Evolutionary conservation across 30 jellyfish, hydroid and myxozoan species (phyloP).

Genomic region (Aurelia sp.): DNA sequence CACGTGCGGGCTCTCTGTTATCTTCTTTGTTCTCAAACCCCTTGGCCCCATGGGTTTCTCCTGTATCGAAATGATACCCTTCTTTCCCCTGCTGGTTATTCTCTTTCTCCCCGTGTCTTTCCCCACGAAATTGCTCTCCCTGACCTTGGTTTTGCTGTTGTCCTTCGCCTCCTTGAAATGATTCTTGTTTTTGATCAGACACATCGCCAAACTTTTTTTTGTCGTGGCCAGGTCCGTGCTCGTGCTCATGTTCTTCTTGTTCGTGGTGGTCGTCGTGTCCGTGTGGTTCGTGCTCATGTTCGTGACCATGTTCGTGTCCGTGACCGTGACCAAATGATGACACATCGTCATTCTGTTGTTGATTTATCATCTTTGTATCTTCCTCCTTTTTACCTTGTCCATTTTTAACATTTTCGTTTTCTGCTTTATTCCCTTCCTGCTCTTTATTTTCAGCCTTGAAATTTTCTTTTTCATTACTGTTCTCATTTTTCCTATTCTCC

Average conservation of each 20-base stretch:
- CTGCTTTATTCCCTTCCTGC: too few relatives aligned
- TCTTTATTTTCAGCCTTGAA: too few relatives aligned
- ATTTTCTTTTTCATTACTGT: not conserved
- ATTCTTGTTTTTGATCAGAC: slow-evolving; percentile 15
- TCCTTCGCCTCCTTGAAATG: not conserved
- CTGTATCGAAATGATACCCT: slow-evolving; percentile 20
- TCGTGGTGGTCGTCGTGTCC: slow-evolving; percentile 34
- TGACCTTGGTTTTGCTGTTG: not conserved
- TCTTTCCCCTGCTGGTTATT: not conserved
- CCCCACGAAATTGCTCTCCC: slow-evolving; percentile 6
- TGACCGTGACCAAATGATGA: slow-evolving; percentile 28
- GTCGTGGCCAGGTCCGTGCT: slow-evolving; percentile 1
- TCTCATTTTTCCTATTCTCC: not conserved
- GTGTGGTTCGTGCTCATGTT: slow-evolving; percentile 31
- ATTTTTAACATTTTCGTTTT: not conserved
- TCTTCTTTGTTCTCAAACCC: slow-evolving; percentile 27
- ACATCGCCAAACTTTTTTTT: slow-evolving; percentile 3
- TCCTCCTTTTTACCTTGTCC: not conserved
- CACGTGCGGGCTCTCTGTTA: slow-evolving; percentile 22
- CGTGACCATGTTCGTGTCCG: not conserved
- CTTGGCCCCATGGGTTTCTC: slow-evolving; percentile 9
- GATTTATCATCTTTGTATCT: not conserved
- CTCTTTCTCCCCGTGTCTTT: slow-evolving; percentile 26
- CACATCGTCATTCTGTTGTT: slow-evolving; percentile 6
- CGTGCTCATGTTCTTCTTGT: slow-evolving; percentile 49